These are phyloP conservation scores for Leptestheria dahalacensis DNA, from an alignment of 1,140 invertebrate species.

Conservation along the genomic window DNA sequence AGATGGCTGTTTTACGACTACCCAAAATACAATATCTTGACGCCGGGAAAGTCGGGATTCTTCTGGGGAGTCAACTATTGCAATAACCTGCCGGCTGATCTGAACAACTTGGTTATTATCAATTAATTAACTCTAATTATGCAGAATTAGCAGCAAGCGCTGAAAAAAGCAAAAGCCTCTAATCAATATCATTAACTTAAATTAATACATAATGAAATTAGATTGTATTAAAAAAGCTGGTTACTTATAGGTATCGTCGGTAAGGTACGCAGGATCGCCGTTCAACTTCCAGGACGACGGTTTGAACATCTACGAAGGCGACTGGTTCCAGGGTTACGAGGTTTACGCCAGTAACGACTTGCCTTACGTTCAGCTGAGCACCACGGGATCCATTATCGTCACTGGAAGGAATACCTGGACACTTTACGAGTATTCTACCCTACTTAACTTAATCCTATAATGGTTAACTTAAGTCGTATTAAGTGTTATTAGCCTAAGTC, in stretches of 20 bases:
- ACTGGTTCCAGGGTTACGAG: slow-evolving; percentile 13
- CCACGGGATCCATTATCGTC: slow-evolving; percentile 1
- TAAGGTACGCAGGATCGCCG: slow-evolving; percentile 13
- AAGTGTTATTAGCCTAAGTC: neutral
- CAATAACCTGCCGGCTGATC: neutral
- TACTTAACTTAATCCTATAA: neutral
- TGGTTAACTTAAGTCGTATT: neutral
- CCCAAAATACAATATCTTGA: slow-evolving; percentile 3
- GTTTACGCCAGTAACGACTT: slow-evolving; percentile 3
- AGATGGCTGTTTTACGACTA: slow-evolving; percentile 14
- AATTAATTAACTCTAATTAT: too few species aligned
- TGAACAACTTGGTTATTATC: slow-evolving; percentile 8
- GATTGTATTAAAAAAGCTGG: too few species aligned
- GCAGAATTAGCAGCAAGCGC: too few species aligned
- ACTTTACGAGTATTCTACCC: slow-evolving; percentile 5
- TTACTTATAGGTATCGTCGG: slow-evolving; percentile 6
- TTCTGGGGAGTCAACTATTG: slow-evolving; percentile 15
- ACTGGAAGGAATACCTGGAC: slow-evolving; percentile 12
- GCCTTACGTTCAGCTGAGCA: neutral
- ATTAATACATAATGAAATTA: neutral
- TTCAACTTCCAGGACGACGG: slow-evolving; percentile 11
- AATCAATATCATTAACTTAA: neutral
- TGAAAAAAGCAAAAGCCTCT: too few species aligned
- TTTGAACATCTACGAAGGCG: slow-evolving; percentile 12
- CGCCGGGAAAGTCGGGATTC: slow-evolving; percentile 4